These are phyloP conservation scores for Eristalis tenax DNA, from an alignment of 2,888 invertebrate species.

Conservation along the genomic window DNA sequence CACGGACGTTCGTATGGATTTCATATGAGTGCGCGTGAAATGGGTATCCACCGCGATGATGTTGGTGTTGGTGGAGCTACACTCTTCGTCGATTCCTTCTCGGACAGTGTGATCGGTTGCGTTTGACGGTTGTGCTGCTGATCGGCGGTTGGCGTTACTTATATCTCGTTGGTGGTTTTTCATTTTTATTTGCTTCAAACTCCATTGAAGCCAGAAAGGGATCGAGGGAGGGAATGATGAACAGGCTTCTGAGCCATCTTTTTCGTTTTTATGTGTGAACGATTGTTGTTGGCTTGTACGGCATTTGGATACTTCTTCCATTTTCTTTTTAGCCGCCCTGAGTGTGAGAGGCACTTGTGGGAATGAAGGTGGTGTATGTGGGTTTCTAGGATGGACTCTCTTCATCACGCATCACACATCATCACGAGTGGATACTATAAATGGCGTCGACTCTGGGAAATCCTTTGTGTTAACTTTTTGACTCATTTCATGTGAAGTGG, in stretches of 20 bases:
- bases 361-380: background rate
- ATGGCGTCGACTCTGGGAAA: background rate
- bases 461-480: background rate
- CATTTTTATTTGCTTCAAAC: slow-evolving; percentile 9
- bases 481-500: background rate
- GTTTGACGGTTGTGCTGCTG: background rate
- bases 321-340: background rate
- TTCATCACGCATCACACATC: background rate
- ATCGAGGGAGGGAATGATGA: slow-evolving; percentile 51
- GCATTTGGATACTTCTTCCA: background rate
- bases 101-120: background rate
- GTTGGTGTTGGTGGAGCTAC: slow-evolving; percentile 27
- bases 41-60: background rate
- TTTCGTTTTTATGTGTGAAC: background rate
- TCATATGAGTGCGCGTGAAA: slow-evolving; percentile 36
- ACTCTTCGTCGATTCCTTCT: background rate
- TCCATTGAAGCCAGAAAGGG: slow-evolving; percentile 45
- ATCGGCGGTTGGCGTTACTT: slow-evolving; percentile 52
- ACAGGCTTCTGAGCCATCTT: slow-evolving; percentile 32
- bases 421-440: background rate
- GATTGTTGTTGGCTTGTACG: background rate
- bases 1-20: slow-evolving; percentile 43
- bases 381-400: background rate
- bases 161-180: slow-evolving; percentile 13
- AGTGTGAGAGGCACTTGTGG: background rate